phyloP scores from a whole-genome alignment of 2,888 invertebrate genomes.

The Therioaphis trifolii region DNA sequence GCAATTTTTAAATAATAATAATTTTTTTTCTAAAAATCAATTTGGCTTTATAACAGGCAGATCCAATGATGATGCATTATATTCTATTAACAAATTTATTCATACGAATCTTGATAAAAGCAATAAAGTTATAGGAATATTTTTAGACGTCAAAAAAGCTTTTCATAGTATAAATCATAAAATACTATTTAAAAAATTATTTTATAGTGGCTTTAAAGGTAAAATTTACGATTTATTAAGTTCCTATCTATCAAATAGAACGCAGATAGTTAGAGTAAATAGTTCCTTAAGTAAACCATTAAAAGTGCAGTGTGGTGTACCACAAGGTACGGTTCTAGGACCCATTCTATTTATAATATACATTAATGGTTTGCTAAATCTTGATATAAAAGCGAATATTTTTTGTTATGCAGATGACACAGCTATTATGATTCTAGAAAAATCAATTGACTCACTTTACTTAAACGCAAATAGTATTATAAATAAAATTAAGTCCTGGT shows the following conservation, averaged over 20 bases:
- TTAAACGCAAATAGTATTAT: neutral
- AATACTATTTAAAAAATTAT: neutral
- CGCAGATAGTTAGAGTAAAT: neutral
- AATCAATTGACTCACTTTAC: neutral
- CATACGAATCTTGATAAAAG: no score
- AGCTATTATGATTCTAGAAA: neutral
- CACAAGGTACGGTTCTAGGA: neutral
- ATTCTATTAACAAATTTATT: neutral
- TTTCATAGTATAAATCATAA: neutral
- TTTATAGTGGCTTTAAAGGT: neutral
- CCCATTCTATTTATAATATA: neutral
- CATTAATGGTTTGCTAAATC: neutral
- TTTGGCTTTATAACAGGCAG: slow-evolving; percentile 2
- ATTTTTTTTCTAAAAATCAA: neutral
- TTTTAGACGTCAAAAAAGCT: neutral
- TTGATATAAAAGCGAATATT: neutral
- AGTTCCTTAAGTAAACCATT: neutral
- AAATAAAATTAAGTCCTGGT: no score
- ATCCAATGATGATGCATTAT: neutral
- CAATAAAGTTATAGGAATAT: neutral
- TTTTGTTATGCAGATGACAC: neutral
- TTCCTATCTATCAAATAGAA: neutral
- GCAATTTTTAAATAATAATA: neutral
- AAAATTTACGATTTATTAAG: neutral
- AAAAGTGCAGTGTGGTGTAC: neutral